These are phyloP conservation scores for Dermochelys coriacea DNA, from an alignment of 2,797 vertebrate genomes.

Conservation along the genomic window DNA sequence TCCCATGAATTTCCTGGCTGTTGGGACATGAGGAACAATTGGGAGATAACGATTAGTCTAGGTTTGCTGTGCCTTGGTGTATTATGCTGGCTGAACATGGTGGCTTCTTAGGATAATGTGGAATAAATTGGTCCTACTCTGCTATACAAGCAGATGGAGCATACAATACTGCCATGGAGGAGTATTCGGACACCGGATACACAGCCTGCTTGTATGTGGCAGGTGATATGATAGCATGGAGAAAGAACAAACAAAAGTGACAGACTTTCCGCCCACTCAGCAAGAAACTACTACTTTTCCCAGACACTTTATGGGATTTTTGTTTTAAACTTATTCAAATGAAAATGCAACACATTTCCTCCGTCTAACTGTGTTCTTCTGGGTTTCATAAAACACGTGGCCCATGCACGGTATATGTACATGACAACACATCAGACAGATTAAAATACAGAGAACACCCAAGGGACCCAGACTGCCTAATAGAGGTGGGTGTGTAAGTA, in stretches of 20 bases:
- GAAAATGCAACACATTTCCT: not conserved
- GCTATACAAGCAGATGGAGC: not conserved
- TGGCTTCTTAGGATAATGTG: not conserved
- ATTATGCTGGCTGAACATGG: not conserved
- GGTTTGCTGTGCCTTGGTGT: not conserved
- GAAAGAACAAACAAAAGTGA: not conserved
- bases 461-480: conserved; percentile 39
- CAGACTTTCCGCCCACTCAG: not conserved
- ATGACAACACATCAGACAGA: not conserved
- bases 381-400: not conserved
- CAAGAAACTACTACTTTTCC: not conserved
- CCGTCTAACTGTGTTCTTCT: not conserved
- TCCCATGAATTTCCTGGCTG: rapidly evolving
- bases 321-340: not conserved
- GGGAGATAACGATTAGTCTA: not conserved
- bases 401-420: not conserved
- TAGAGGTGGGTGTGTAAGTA: conserved; percentile 34
- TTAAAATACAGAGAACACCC: conserved; percentile 15
- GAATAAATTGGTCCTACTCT: not conserved
- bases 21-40: rapidly evolving
- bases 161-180: not conserved
- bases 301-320: not conserved
- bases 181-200: not conserved
- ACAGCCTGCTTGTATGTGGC: not conserved
- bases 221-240: not conserved